Evolutionary conservation across 2,113 vertebrate species (phyloP), one percentile per base, ranked within the genome.

Genomic region (Heterochromis multidens): DNA sequence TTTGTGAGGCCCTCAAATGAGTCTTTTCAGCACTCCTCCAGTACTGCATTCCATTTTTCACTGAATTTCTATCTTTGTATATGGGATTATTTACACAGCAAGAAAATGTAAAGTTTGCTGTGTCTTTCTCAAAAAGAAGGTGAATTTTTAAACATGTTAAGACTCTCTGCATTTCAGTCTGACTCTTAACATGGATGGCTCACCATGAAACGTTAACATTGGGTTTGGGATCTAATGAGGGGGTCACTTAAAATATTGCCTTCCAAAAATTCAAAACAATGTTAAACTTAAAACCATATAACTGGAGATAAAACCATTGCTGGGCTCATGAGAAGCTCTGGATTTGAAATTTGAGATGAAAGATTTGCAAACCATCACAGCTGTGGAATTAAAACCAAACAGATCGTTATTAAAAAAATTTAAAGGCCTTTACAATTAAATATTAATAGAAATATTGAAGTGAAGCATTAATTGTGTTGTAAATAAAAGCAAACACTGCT

Each of bases 261-360:
- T 2, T 16, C 17, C 5, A 4, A 14, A 49, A 1, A 17, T 0
- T 70, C 27, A 49, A 29, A 72, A 29, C 5, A 6, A 27, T 4
- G 4, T 29, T 29, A 29, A 7, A 13, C 29, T 7, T 72, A 52
- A 72, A 52, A 49, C 2, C 6, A 72, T 0, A 2, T 54, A 5
- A 54, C 2, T 17, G 8, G 40, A 31, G 29, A 27, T 7, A 13
- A 21, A 43, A 72, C 0, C 3, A 0, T 31, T n/a, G 11, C 9
- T 72, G 23, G 17, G 31, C 25, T 31, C 13, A 21, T 31, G 27
- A 72, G 67, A n/a, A 3, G 29, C 43, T 52, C 17, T 52, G 46
- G 25, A 74, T 12, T 11, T 74, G 46, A 74, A 52, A n/a, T n/a
- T n/a, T n/a, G n/a, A n/a, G n/a, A n/a, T n/a, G n/a, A n/a, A n/a